Evolutionary conservation across 2,888 invertebrate genomes (phyloP).

Genomic region (Pammene fasciana): DNA sequence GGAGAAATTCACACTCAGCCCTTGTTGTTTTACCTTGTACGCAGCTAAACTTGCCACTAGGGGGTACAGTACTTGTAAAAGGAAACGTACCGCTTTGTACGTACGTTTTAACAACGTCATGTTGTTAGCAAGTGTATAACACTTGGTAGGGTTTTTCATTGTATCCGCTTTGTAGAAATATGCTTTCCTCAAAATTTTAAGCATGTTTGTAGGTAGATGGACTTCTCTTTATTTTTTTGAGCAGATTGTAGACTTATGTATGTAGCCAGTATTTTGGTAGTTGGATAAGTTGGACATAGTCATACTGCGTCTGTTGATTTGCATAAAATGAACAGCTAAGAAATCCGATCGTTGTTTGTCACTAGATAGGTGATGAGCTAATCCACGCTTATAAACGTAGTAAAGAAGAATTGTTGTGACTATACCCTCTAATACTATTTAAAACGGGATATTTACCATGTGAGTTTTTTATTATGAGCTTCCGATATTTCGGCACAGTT

Average conservation of each 20-base stretch:
- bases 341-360: not conserved
- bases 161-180: conserved; percentile 11
- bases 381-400: too few species aligned
- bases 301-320: too few species aligned
- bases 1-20: conserved; percentile 65
- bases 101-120: conserved; percentile 13
- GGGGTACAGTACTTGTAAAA: conserved; percentile 50
- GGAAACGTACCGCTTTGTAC: conserved; percentile 38
- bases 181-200: not conserved
- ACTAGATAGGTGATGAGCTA: too few species aligned
- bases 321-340: too few species aligned
- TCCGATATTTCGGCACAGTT: too few species aligned
- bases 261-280: too few species aligned
- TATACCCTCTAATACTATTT: too few species aligned
- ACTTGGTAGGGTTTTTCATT: conserved; percentile 8
- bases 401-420: too few species aligned
- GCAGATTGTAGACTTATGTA: not conserved
- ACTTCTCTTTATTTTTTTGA: not conserved
- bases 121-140: conserved; percentile 23
- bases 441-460: too few species aligned
- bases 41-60: conserved; percentile 56
- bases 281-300: too few species aligned
- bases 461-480: too few species aligned
- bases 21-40: conserved; percentile 58
- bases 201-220: not conserved